A percentile compares a stretch with the other conserved stretches of the same genome.
phyloP scores from a whole-genome alignment of 2,113 vertebrate genomes.

The Tragelaphus imberbis region DNA sequence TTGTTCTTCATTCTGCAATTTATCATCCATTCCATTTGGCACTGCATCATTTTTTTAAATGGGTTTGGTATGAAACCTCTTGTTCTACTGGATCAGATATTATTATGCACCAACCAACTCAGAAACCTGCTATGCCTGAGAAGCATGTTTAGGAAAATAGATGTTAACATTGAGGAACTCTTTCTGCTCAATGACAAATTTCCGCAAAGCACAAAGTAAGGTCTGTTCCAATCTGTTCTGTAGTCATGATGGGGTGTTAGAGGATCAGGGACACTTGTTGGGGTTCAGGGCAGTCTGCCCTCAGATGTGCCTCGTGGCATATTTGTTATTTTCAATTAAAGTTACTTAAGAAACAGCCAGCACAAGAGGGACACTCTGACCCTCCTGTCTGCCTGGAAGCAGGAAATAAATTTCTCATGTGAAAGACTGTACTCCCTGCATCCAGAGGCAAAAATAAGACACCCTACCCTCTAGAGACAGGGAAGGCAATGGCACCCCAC shows the following conservation, averaged over 20 bases:
- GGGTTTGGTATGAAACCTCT: conserved; percentile 68
- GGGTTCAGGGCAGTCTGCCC: neutral
- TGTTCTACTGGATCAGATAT: conserved; percentile 60
- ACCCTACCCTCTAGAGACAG: neutral
- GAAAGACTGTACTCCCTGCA: neutral
- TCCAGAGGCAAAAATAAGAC: neutral
- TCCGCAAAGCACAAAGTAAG: neutral
- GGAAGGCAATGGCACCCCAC: neutral
- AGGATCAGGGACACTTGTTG: neutral
- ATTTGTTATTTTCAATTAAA: neutral
- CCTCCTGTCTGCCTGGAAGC: neutral
- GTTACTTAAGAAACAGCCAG: neutral
- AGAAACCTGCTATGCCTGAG: neutral
- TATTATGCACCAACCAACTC: conserved; percentile 23
- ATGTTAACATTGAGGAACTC: rapidly evolving
- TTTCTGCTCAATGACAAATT: rapidly evolving
- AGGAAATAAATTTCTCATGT: neutral
- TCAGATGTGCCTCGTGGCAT: neutral
- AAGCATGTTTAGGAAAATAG: neutral
- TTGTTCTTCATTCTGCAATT: conserved; percentile 63
- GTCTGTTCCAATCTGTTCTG: neutral
- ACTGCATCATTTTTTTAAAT: conserved; percentile 73
- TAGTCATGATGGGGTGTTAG: neutral
- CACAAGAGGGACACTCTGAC: neutral
- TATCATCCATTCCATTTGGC: conserved; percentile 72